phyloP scores from a whole-genome alignment of 1,140 invertebrate genomes.

The Cyclina sinensis region DNA sequence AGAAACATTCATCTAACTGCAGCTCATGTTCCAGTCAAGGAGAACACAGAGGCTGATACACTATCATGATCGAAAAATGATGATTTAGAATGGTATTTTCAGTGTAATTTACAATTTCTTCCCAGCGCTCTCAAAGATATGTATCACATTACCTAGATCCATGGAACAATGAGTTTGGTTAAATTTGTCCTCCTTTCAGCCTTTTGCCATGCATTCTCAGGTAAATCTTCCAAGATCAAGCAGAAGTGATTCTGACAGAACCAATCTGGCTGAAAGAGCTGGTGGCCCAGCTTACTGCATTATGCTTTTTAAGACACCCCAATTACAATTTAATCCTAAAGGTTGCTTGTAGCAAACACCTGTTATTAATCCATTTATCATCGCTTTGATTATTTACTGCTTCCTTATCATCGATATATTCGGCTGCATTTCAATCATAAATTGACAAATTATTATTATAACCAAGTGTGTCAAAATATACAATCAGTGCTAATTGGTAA shows the following conservation, averaged over 20 bases:
- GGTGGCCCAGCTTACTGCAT: slow-evolving; percentile 37
- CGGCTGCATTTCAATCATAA: too few relatives aligned
- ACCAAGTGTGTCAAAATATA: too few relatives aligned
- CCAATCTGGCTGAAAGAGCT: slow-evolving; percentile 68
- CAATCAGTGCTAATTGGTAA: too few relatives aligned
- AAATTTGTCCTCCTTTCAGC: slow-evolving; percentile 68
- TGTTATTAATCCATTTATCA: too few relatives aligned
- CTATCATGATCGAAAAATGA: neutral
- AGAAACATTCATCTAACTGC: neutral
- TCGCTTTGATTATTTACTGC: too few relatives aligned
- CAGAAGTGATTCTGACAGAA: slow-evolving; percentile 47
- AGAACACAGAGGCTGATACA: neutral
- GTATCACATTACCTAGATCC: neutral
- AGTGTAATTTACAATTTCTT: neutral
- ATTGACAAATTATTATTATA: too few relatives aligned
- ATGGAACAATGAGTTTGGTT: slow-evolving; percentile 44
- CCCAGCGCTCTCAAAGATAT: neutral
- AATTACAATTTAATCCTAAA: too few relatives aligned
- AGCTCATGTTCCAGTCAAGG: neutral
- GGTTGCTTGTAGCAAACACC: too few relatives aligned
- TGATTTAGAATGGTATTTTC: slow-evolving; percentile 2
- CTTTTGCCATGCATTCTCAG: slow-evolving; percentile 23
- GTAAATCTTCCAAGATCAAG: slow-evolving; percentile 51
- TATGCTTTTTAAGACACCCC: too few relatives aligned
- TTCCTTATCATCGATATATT: too few relatives aligned